phyloP scores from a whole-genome alignment of 2,797 vertebrate species.

The Thamnophis elegans region DNA sequence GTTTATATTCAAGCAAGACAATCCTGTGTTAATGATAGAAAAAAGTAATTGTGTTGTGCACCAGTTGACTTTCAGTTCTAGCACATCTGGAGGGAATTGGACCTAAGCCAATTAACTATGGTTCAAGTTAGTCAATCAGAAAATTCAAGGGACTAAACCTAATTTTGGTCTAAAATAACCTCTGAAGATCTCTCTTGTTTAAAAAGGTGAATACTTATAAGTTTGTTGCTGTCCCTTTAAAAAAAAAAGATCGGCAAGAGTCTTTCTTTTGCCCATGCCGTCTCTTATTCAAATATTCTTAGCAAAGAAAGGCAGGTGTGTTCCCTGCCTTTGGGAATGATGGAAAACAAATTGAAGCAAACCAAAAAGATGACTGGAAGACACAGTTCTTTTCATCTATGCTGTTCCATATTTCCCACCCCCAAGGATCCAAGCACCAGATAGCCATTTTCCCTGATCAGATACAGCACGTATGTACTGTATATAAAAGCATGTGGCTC shows the following conservation, averaged over 20 bases:
- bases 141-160: neutral
- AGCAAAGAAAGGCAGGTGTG: neutral
- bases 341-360: constrained; percentile 12
- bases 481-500: constrained; percentile 55
- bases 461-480: constrained; percentile 48
- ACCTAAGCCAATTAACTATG: neutral
- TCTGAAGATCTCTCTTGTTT: neutral
- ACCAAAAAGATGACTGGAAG: neutral
- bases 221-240: neutral
- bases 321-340: constrained; percentile 6
- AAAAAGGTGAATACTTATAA: neutral
- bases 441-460: constrained; percentile 50
- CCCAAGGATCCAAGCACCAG: constrained; percentile 29
- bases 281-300: constrained; percentile 11
- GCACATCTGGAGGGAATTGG: neutral
- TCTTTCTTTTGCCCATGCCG: neutral
- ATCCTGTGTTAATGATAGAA: neutral
- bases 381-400: neutral
- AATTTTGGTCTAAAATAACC: neutral
- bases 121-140: neutral
- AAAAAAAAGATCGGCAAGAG: neutral
- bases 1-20: neutral
- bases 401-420: neutral
- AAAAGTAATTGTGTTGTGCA: neutral
- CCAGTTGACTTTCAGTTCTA: neutral